phyloP scores from a whole-genome alignment of 2,888 invertebrate species.

The Morpho deidamia region DNA sequence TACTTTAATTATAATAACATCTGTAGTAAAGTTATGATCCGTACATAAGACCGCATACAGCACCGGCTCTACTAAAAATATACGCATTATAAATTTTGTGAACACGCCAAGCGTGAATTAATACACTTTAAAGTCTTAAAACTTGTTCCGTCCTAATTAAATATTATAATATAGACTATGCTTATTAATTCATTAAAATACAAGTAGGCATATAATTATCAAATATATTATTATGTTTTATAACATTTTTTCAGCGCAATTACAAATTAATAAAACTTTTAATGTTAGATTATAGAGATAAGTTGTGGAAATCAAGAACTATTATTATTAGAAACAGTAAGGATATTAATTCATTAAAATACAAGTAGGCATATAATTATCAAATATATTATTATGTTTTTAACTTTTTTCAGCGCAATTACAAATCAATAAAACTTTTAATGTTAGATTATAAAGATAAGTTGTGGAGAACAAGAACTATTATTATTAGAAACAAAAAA shows the following conservation, averaged over 20 bases:
- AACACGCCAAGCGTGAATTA: conserved; percentile 21
- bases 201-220: not conserved
- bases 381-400: not conserved
- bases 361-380: not conserved
- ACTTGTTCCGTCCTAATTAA: conserved; percentile 25
- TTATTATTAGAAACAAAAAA: too few species aligned
- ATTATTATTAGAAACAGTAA: too few species aligned
- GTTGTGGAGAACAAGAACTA: too few species aligned
- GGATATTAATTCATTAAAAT: conserved; percentile 12
- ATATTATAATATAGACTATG: conserved; percentile 17
- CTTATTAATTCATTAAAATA: conserved; percentile 13
- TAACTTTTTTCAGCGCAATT: too few species aligned
- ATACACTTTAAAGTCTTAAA: conserved; percentile 1
- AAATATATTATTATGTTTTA: not conserved
- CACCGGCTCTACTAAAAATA: conserved; percentile 8
- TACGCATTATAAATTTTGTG: conserved; percentile 17
- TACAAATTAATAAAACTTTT: too few species aligned
- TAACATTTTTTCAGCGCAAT: too few species aligned
- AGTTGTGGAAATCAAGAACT: too few species aligned
- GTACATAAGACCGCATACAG: conserved; percentile 11
- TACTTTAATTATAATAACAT: conserved; percentile 48
- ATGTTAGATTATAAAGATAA: too few species aligned
- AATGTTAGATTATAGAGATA: too few species aligned
- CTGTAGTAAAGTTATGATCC: conserved; percentile 21
- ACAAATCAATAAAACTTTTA: too few species aligned